Base-by-base conservation (phyloP, 2,888 invertebrate genomes). In the Ornithoptera priamus region DNA sequence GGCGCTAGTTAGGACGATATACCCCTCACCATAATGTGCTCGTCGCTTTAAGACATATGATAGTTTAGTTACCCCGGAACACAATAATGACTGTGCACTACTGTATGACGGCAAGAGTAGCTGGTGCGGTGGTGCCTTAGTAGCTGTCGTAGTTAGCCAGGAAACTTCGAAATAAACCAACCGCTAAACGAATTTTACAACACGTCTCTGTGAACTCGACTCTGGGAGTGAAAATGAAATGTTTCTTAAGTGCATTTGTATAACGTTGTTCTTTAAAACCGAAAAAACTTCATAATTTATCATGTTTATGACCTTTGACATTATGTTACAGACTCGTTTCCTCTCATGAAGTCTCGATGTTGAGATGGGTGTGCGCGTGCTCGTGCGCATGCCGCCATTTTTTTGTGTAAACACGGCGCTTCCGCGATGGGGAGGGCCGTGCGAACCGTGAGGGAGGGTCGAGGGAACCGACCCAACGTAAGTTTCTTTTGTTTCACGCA, bases 401-500 rank as follows among this genome's bases (percentile, higher is more conserved):
- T 74, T 89, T 87, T 80, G 82, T 80, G 83, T 85, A 85, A 85
- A 88, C 85, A 84, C 75, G 78, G 76, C 83, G 82, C 84, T 89
- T 89, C 89, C 89, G 89, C 84, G 82, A 81, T 78, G 75, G 80
- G 80, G 83, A 83, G 69, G 76, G 75, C 83, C 90, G 90, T 91
- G 90, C 85, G 90, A 91, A 90, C 85, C 73, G 76, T 20, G 36
- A 65, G 65, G 65, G 65, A 83, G 88, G 88, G 88, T 85, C 86
- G 85, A 85, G 85, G 82, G 85, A 87, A 85, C 79, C 84, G 84
- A 86, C 84, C 85, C 85, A 83, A 80, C 80, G 81, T 80, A 80
- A 81, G 81, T 78, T 87, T 85, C 85, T 87, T 89, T 90, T 89
- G 89, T 89, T 88, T 85, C 79, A 81, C 81, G 79, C 80, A 79